Base-by-base conservation (phyloP, 2,113 vertebrate species). In the Coturnix japonica region DNA sequence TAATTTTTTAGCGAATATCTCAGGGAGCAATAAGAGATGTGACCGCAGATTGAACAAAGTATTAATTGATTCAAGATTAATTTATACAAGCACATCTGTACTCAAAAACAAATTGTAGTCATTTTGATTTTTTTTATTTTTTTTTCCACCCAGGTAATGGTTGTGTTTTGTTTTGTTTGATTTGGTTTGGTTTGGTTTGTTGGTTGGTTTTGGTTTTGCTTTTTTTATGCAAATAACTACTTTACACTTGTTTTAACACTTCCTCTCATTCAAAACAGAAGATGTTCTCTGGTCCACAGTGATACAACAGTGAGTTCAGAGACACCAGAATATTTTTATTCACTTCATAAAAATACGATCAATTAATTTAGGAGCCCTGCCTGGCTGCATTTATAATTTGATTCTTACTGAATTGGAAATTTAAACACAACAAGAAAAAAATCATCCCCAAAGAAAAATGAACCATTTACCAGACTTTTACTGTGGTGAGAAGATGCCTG, bases 371-470 rank as follows among this genome's bases (percentile, higher is more conserved):
- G 39, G 60, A 77, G 9, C 4, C 4, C 74, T 65, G 7, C 6
- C 15, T 57, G 65, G n/a, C 4, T n/a, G 5, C 8, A 17, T 64
- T 60, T 51, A 9, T 64, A 39, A 44, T 65, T 90, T 4, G 3
- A 1, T 57, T 85, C 31, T 80, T 61, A 80, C 4, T 41, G 41
- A 75, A 61, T 4, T 53, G 7, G 20, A 82, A 73, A 44, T 33
- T 59, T 11, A 74, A 85, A 66, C 8, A 70, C 11, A 71, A 3
- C 2, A 64, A 54, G 11, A 60, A 80, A 54, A 37, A 44, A 53
- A 23, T 21, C 0, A 21, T 5, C 9, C 30, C 7, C 65, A 28
- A 64, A 31, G 3, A 65, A 73, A 71, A 76, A 64, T 21, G 1
- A 5, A 69, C 28, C 41, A 9, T 74, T 77, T 72, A 13, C 21